Evolutionary conservation across 2,888 invertebrate species (phyloP), one percentile per base, ranked within the genome.

Genomic region (Drosophila monieri): DNA sequence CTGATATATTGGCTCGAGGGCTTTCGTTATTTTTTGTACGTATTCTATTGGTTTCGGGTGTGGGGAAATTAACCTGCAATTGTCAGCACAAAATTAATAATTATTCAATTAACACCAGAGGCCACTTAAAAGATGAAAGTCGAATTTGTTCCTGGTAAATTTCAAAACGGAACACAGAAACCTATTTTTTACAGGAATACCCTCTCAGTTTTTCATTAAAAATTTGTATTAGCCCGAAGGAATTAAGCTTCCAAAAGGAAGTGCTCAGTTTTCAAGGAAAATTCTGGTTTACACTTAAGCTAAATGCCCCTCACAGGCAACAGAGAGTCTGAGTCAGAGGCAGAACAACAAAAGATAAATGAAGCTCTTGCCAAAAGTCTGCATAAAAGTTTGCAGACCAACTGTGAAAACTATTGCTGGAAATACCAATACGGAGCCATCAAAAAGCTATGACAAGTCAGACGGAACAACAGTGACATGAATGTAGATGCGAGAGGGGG

Each of bases 1-100:
- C 4, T 15, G 1, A 10, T 30, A 21, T 3, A 2, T 10, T 14
- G 44, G 30, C 57, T 23, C 15, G 5, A 9, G 39, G 47, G 18
- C 12, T 21, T n/a, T 23, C 2, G 8, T 14, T 23, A 57, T 46
- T 30, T 60, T 39, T 14, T 15, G 15, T 27, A 39, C 27, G 9
- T 9, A 8, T 27, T 27, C 27, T 27, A 27, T 39, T 27, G 35
- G 12, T n/a, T 39, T 6, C 27, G 44, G 27, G 46, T 12, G 35
- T 37, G 35, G 9, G 1, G 15, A 30, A 62, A 51, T 21, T 21
- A 35, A 57, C 35, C 76, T 78, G 80, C 60, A 51, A 59, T 52
- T 81, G 80, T 62, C 85, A 72, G 78, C 48, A 61, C 46, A 21
- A 75, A 80, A 77, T 84, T 80, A 71, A 65, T 65, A 56, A 77